phyloP scores from a whole-genome alignment of 2,888 invertebrate species.

The Endotricha flammealis region DNA sequence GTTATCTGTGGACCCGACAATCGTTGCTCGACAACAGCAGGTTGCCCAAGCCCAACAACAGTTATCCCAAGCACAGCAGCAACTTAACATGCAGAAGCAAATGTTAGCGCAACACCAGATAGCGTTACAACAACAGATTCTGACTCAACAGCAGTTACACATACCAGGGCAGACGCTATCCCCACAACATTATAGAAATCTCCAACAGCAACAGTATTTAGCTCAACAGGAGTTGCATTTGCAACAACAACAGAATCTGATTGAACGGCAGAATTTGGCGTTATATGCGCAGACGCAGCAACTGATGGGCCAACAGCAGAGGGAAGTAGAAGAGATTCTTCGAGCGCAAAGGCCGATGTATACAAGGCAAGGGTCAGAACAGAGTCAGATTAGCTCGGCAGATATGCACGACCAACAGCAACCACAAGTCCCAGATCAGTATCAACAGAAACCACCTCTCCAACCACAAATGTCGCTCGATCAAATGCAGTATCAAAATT shows the following conservation, averaged over 20 bases:
- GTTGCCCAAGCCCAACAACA: slow-evolving; percentile 70
- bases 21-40: slow-evolving; percentile 64
- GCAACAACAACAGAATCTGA: slow-evolving; percentile 75
- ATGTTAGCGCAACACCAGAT: slow-evolving; percentile 68
- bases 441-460: slow-evolving; percentile 47
- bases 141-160: slow-evolving; percentile 59
- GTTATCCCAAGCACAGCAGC: slow-evolving; percentile 64
- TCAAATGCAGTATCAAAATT: slow-evolving; percentile 51
- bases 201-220: slow-evolving; percentile 72
- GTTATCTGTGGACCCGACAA: slow-evolving; percentile 49
- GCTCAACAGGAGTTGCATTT: slow-evolving; percentile 72
- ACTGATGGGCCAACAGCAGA: slow-evolving; percentile 74
- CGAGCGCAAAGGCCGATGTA: slow-evolving; percentile 60
- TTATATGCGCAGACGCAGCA: slow-evolving; percentile 72
- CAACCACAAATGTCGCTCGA: slow-evolving; percentile 65
- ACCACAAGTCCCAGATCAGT: slow-evolving; percentile 40
- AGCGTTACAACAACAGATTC: slow-evolving; percentile 70
- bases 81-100: slow-evolving; percentile 70
- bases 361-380: slow-evolving; percentile 65
- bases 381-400: slow-evolving; percentile 59
- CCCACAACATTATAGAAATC: slow-evolving; percentile 60
- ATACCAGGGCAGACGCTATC: slow-evolving; percentile 69
- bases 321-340: slow-evolving; percentile 62
- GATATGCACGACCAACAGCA: slow-evolving; percentile 58
- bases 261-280: slow-evolving; percentile 76